Base-by-base conservation (phyloP, 2,113 vertebrate species). In the Gambusia affinis region DNA sequence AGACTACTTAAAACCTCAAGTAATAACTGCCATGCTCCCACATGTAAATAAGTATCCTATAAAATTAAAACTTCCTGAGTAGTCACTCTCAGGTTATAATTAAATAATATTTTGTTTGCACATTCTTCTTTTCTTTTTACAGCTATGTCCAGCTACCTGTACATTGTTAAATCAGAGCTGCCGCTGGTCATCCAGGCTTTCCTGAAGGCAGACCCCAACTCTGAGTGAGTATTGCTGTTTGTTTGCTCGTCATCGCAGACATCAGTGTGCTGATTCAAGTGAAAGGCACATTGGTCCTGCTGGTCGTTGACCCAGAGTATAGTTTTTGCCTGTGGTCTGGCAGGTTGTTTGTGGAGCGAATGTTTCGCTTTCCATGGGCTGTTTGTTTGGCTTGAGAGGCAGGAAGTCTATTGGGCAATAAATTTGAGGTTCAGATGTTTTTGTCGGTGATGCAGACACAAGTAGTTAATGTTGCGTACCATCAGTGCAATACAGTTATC, bases 101-200 rank as follows among this genome's bases (percentile, higher is more conserved):
- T 24, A 27, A 37, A 30, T 3, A 31, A 3, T 39, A 29, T 60
- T n/a, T 69, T 79, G 8, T 42, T 51, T 11, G 14, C 28, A 85
- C 70, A 15, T 84, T 17, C 73, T 33, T 85, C 15, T 81, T 51
- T 7, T 70, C 35, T 76, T 72, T 19, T 85, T n/a, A 0, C 92
- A 99, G 98, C 98, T 61, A 99, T 99, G 97, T 99, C 98, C 93
- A 99, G 98, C 92, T 99, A 99, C 94, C 92, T 98, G 86, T 99
- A 97, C 92, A 99, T 99, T 5, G 95, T 99, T 42, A 99, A 99
- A 86, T 99, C 97, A 0, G 98, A 99, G 94, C 94, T 99, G 74
- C 98, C 98, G 12, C 95, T 99, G 17, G 98, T 99, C 88, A 98
- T 99, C 92, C 97, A 98, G 90, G 94, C 98, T 64, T 99, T 99